These are phyloP conservation scores for Dilophus febrilis DNA, from an alignment of 2,888 invertebrate genomes.

Conservation along the genomic window DNA sequence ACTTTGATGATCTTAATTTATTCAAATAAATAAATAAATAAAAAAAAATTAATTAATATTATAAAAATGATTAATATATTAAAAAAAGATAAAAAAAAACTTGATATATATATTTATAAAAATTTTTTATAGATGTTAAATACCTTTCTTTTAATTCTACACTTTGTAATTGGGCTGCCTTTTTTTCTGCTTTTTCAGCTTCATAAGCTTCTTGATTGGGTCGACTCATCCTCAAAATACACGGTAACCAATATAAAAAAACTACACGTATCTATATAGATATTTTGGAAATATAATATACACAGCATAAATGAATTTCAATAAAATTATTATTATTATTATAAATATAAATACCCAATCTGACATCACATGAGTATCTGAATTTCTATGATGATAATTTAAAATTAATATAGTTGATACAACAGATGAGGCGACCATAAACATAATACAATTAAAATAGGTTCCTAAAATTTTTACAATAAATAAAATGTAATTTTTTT, in stretches of 20 bases:
- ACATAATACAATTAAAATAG: slow-evolving; percentile 99
- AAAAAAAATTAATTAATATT: background rate
- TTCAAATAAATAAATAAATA: background rate
- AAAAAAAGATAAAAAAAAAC: background rate
- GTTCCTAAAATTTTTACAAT: too few species aligned
- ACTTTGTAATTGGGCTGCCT: slow-evolving; percentile 47
- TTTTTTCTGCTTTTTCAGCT: slow-evolving; percentile 34
- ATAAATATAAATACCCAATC: slow-evolving; percentile 59
- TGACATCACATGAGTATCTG: slow-evolving; percentile 95
- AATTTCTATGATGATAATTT: slow-evolving; percentile 93
- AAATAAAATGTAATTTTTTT: background rate
- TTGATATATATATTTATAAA: background rate
- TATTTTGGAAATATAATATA: background rate
- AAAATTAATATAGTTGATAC: slow-evolving; percentile 94
- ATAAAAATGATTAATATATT: too few species aligned
- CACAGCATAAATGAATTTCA: background rate
- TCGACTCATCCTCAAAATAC: slow-evolving; percentile 84
- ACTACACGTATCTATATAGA: slow-evolving; percentile 62
- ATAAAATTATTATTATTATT: background rate
- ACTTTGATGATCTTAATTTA: slow-evolving; percentile 83
- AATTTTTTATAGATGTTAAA: background rate
- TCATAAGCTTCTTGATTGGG: slow-evolving; percentile 40
- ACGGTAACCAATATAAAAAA: slow-evolving; percentile 95
- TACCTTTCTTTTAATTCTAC: slow-evolving; percentile 67
- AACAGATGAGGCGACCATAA: slow-evolving; percentile 97